Percentiles rank a stretch among this genome's conserved stretches.
These are phyloP conservation scores for Drosophila yakuba DNA, from an alignment of 1,140 invertebrate genomes.

Conservation along the genomic window DNA sequence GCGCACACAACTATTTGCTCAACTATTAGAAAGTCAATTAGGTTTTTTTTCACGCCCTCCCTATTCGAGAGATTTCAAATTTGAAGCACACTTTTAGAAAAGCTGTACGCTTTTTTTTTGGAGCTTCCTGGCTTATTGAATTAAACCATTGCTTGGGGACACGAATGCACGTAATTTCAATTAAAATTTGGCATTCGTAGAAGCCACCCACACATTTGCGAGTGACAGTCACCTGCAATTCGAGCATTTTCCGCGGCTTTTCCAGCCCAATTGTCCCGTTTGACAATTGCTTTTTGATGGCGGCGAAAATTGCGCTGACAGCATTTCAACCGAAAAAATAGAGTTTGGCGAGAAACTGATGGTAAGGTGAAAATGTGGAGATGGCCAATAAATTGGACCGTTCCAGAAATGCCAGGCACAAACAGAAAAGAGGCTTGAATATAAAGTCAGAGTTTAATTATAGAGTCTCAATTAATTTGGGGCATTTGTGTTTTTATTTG, in stretches of 20 bases:
- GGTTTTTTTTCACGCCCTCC: slow-evolving; percentile 26
- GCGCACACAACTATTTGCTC: slow-evolving; percentile 55
- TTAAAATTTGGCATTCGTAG: slow-evolving; percentile 32
- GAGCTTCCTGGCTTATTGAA: slow-evolving; percentile 16
- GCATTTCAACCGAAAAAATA: slow-evolving; percentile 40
- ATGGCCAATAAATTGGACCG: slow-evolving; percentile 13
- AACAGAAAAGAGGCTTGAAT: neutral
- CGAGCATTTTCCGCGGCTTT: slow-evolving; percentile 21
- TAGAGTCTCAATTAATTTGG: slow-evolving; percentile 5
- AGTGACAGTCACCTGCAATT: slow-evolving; percentile 25
- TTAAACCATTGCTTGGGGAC: slow-evolving; percentile 12
- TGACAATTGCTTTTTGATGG: slow-evolving; percentile 32
- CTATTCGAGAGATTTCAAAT: neutral
- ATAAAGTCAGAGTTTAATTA: neutral
- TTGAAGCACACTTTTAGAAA: neutral
- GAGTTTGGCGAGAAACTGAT: neutral
- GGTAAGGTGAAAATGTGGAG: neutral
- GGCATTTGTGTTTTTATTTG: neutral
- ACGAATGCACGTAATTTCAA: slow-evolving; percentile 46
- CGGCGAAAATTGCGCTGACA: slow-evolving; percentile 34
- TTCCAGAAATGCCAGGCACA: neutral
- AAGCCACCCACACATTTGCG: slow-evolving; percentile 2
- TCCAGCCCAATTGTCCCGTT: slow-evolving; percentile 26
- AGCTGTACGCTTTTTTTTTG: neutral
- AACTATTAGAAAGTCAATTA: slow-evolving; percentile 77